Conservation (phyloP, 2,888 invertebrate species). For the Scaptomyza flava region DNA sequence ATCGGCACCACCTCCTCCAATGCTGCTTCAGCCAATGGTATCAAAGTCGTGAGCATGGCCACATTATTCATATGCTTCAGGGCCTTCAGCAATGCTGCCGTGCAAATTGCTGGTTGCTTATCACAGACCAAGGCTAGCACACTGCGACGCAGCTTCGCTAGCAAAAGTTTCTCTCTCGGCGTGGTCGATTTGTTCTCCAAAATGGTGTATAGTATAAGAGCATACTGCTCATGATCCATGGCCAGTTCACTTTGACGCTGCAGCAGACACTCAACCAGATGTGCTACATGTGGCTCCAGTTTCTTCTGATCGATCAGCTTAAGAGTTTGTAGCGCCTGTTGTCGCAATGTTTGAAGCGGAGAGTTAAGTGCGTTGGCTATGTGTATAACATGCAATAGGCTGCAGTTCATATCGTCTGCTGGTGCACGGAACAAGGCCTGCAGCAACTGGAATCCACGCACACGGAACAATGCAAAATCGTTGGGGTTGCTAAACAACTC, state of each 20-base stretch:
- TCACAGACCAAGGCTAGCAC: slow-evolving; percentile 60
- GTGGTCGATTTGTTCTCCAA: slow-evolving; percentile 74
- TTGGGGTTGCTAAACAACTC: slow-evolving; percentile 44
- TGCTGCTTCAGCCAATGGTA: slow-evolving; percentile 65
- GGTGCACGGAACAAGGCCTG: slow-evolving; percentile 59
- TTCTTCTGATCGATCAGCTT: slow-evolving; percentile 40
- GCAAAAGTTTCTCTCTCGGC: slow-evolving; percentile 71
- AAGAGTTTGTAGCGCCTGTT: slow-evolving; percentile 86
- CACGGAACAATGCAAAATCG: slow-evolving; percentile 85
- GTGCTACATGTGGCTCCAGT: slow-evolving; percentile 78
- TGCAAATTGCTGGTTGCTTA: slow-evolving; percentile 56
- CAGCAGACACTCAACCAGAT: slow-evolving; percentile 79
- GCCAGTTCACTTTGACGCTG: slow-evolving; percentile 86
- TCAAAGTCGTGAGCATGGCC: slow-evolving; percentile 54
- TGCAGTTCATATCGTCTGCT: slow-evolving; percentile 28
- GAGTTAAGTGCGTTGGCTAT: slow-evolving; percentile 86
- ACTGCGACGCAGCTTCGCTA: slow-evolving; percentile 52
- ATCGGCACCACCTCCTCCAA: slow-evolving; percentile 43
- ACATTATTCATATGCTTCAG: slow-evolving; percentile 77
- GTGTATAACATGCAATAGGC: slow-evolving; percentile 71
- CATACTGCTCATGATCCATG: slow-evolving; percentile 88
- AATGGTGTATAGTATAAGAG: slow-evolving; percentile 87
- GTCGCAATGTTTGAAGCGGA: slow-evolving; percentile 86
- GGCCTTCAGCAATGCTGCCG: slow-evolving; percentile 61
- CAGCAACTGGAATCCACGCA: slow-evolving; percentile 85